A percentile compares a stretch with the other conserved stretches of the same genome.
Evolutionary conservation across 37 sponge, comb jelly and placozoan genomes (phyloP).

Genomic region (Sycon ciliatum): DNA sequence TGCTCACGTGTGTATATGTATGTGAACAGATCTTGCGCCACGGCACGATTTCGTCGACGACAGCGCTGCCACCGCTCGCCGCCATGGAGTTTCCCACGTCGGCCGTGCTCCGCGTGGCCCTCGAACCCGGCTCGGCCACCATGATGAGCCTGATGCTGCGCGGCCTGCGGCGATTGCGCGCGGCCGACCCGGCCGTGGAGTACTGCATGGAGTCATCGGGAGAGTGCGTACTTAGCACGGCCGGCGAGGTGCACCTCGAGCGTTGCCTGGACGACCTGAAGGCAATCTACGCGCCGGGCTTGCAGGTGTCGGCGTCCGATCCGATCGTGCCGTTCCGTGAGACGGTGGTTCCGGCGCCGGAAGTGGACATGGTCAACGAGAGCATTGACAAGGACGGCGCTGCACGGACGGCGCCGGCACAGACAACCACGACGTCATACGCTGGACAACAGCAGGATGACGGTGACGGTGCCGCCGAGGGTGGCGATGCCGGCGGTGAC

Average conservation of each 20-base stretch:
- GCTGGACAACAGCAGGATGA: too few relatives aligned
- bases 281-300: conserved; percentile 35
- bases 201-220: conserved; percentile 70
- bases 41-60: conserved; percentile 72
- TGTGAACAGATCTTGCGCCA: too few relatives aligned
- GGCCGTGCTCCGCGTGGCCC: conserved; percentile 81
- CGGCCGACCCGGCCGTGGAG: conserved; percentile 86
- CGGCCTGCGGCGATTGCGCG: conserved; percentile 80
- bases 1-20: too few relatives aligned
- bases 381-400: conserved; percentile 46
- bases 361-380: conserved; percentile 79
- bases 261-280: conserved; percentile 82
- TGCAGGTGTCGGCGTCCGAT: conserved; percentile 73
- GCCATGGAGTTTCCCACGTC: conserved; percentile 58
- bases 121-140: conserved; percentile 66
- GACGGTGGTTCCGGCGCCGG: conserved; percentile 70
- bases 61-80: conserved; percentile 74
- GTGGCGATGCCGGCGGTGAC: too few relatives aligned
- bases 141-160: conserved; percentile 54
- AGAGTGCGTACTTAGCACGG: conserved; percentile 69
- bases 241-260: conserved; percentile 93
- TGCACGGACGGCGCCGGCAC: too few relatives aligned
- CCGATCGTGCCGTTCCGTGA: conserved; percentile 92
- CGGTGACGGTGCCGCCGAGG: too few relatives aligned
- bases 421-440: too few relatives aligned